Conservation (phyloP, 2,113 vertebrate species). For the Pheucticus melanocephalus region DNA sequence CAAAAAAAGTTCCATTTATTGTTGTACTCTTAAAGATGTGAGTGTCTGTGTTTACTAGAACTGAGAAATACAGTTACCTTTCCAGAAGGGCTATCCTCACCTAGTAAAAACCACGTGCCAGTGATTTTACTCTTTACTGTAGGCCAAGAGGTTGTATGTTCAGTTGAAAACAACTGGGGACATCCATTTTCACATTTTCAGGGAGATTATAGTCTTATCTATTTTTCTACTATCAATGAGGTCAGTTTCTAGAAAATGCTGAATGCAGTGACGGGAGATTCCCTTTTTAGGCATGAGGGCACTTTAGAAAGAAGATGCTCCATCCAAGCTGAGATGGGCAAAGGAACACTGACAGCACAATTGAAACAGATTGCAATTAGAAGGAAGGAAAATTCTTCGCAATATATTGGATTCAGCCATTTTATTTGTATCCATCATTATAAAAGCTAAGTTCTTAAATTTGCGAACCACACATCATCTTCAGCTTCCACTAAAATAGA, state of each 20-base stretch:
- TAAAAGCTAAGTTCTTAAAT: not conserved
- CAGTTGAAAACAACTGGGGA: not conserved
- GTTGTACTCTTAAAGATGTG: not conserved
- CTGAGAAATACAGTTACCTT: constrained; percentile 30
- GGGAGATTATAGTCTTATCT: not conserved
- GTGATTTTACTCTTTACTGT: not conserved
- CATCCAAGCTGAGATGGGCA: not conserved
- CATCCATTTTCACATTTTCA: not conserved
- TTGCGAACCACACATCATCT: not conserved
- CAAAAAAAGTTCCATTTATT: constrained; percentile 49
- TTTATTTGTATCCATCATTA: not conserved
- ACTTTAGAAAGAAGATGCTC: not conserved
- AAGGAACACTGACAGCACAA: fast-evolving
- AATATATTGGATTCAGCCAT: not conserved
- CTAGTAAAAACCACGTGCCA: not conserved
- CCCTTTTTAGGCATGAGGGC: not conserved
- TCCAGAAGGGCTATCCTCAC: not conserved
- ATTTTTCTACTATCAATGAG: not conserved
- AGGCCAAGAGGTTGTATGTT: not conserved
- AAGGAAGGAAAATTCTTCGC: not conserved
- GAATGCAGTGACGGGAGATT: not conserved
- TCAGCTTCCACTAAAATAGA: not conserved
- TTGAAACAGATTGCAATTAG: not conserved
- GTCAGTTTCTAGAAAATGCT: not conserved
- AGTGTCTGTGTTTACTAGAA: constrained; percentile 15